phyloP scores from a whole-genome alignment of 2,113 vertebrate genomes.

The Pipra filicauda region DNA sequence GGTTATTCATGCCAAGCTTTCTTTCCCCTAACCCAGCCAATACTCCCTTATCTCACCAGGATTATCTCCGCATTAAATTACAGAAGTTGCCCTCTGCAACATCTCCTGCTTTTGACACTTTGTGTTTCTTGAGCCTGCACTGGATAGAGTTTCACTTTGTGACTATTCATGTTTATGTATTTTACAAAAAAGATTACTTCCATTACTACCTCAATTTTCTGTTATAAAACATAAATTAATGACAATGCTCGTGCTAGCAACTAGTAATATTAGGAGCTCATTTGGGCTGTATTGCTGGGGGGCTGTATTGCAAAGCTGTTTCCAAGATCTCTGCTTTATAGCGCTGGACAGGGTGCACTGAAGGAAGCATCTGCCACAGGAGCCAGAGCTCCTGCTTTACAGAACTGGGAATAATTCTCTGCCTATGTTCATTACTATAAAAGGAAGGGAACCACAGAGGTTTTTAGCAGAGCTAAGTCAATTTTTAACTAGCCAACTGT shows the following conservation, averaged over 20 bases:
- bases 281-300: not conserved
- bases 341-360: not conserved
- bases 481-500: not conserved
- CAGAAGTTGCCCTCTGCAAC: not conserved
- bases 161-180: accelerated
- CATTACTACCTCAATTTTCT: not conserved
- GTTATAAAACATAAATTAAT: not conserved
- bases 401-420: not conserved
- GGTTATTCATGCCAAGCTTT: not conserved
- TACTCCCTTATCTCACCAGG: not conserved
- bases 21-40: not conserved
- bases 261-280: not conserved
- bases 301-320: not conserved
- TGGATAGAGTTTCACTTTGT: not conserved
- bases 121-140: not conserved
- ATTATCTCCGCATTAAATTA: not conserved
- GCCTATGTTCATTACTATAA: not conserved
- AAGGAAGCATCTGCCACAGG: not conserved
- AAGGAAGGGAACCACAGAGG: not conserved
- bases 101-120: not conserved
- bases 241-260: not conserved
- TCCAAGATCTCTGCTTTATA: not conserved
- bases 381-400: not conserved
- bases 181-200: not conserved
- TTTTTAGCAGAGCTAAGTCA: not conserved